Base-by-base conservation (phyloP, 2,797 vertebrate genomes). In the Lacerta bilineata region DNA sequence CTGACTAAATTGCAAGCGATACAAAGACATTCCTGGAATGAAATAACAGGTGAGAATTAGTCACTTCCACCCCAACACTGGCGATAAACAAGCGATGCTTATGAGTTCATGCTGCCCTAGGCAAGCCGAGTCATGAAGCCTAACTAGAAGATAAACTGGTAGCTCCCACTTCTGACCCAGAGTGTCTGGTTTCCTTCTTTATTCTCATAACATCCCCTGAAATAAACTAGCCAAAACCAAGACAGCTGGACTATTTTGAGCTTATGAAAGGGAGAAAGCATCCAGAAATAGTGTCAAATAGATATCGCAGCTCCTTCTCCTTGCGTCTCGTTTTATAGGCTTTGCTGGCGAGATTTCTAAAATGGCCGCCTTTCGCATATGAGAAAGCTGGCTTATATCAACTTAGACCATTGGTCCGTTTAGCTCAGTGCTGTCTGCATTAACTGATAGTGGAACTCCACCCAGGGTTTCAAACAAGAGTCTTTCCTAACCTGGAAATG, bases 181-280 rank as follows among this genome's bases (percentile, higher is more conserved):
- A 72, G 11, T 82, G 41, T 18, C 66, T 69, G 23, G 23, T 85
- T 94, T 85, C 87, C 55, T 84, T 61, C 50, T 90, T 86, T 77
- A 61, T 1, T 61, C 84, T 87, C 82, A 90, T 91, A 68, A 36
- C 59, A 84, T 86, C 50, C 50, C 50, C 91, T 82, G 20, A 91
- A 90, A 93, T 83, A 93, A 88, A 83, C 7, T n/a, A 87, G 55
- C 46, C 84, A 39, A 36, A 1, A 84, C 17, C 72, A 89, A 85
- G 43, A 23, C 93, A 92, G 41, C 4, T 84, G 29, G 15, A 75
- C 3, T 69, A 36, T 80, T 91, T 89, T 91, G 27, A 68, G 39
- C 55, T 27, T 13, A 25, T 68, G 68, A 72, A 74, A 80, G 41
- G 43, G 15, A 59, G 80, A 27, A 55, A 18, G 17, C n/a, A 1